Evolutionary conservation across 2,888 invertebrate species (phyloP).

Genomic region (Drosophila paramelanica): DNA sequence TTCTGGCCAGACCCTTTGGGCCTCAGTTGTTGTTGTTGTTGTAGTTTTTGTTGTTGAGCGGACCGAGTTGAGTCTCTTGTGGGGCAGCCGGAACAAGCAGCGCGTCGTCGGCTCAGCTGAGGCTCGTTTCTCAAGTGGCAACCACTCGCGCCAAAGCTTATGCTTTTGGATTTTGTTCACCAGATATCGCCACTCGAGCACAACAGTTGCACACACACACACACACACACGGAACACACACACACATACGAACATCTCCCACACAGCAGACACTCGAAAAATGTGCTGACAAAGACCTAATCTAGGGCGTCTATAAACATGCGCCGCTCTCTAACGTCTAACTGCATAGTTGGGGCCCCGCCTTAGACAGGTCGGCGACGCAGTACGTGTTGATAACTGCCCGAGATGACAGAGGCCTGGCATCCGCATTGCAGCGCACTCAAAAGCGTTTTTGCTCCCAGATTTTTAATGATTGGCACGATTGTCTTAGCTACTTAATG

Average conservation of each 20-base stretch:
- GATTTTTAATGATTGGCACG: conserved; percentile 82
- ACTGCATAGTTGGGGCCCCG: conserved; percentile 72
- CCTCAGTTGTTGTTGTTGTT: conserved; percentile 5
- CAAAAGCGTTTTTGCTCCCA: conserved; percentile 65
- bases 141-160: conserved; percentile 68
- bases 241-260: conserved; percentile 15
- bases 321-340: conserved; percentile 52
- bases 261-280: conserved; percentile 74
- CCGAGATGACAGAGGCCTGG: conserved; percentile 53
- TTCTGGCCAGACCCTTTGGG: no score
- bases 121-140: conserved; percentile 47
- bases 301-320: conserved; percentile 79
- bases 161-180: conserved; percentile 72
- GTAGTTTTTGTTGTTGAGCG: conserved; percentile 20
- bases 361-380: conserved; percentile 66
- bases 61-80: conserved; percentile 29
- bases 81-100: conserved; percentile 48
- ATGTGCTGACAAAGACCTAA: conserved; percentile 84
- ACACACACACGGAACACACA: conserved; percentile 28
- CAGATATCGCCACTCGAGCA: conserved; percentile 81
- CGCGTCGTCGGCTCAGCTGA: conserved; percentile 25
- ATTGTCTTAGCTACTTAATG: conserved; percentile 80
- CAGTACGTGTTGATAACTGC: conserved; percentile 78
- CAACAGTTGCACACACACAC: conserved; percentile 48
- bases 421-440: conserved; percentile 67